Evolutionary conservation across 2,113 vertebrate species (phyloP), one percentile per base, ranked within the genome.

Genomic region (Labeo rohita): DNA sequence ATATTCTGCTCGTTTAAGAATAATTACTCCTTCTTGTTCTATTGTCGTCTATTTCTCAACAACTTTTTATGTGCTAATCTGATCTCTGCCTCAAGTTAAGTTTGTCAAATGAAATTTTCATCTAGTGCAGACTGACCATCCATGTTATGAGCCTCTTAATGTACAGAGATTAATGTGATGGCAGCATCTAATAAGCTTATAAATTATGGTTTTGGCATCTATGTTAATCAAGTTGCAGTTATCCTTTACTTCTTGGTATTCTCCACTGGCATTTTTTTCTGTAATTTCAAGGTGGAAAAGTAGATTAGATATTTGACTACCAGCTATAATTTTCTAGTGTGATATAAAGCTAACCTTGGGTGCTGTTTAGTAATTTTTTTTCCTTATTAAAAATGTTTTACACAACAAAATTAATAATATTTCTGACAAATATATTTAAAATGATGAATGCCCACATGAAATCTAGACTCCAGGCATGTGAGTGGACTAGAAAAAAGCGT

Each of bases 21-120:
- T 90, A 93, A 94, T 93, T 93, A 92, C 82, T 39, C 84, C 49
- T 86, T 92, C 77, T 47, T 85, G 85, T 87, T 78, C 63, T 50
- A 50, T 85, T 88, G 84, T 88, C 8, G 16, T 87, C 86, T 88
- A 78, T 87, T 82, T 63, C 47, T 89, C 80, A 85, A 21, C 13
- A 89, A 88, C 92, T 92, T 95, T 39, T 93, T 90, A 92, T 92
- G 92, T 92, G 88, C 84, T 93, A 90, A 94, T 93, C 63, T 90
- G 59, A 93, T 94, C 93, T 93, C 93, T 92, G 92, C 90, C 72
- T 90, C 59, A 28, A 66, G 81, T 88, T 90, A 88, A 90, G 88
- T 89, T 93, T 86, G 91, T 93, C 92, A 92, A 90, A 88, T 87
- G 84, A 78, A 85, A 93, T 94, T 93, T 93, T 89, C 90, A 92